A percentile compares a stretch with the other conserved stretches of the same genome.
These are phyloP conservation scores for Ypsolopha sequella DNA, from an alignment of 2,888 invertebrate genomes.

Conservation along the genomic window DNA sequence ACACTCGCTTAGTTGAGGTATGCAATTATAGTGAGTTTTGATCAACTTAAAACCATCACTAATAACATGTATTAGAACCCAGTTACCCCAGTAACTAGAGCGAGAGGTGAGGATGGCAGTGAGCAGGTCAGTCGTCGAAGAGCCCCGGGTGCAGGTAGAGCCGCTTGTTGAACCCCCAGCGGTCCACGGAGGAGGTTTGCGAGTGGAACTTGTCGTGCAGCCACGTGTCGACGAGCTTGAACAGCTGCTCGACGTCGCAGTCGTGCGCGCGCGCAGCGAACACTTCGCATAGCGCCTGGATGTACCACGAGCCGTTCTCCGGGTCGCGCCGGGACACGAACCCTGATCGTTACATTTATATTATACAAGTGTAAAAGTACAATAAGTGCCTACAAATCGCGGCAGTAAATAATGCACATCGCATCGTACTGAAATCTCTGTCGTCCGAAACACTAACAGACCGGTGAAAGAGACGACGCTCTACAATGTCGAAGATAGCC, in stretches of 20 bases:
- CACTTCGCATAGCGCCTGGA: constrained; percentile 75
- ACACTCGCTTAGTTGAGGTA: too few species aligned
- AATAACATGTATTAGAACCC: too few species aligned
- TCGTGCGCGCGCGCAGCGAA: constrained; percentile 75
- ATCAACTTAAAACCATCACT: too few species aligned
- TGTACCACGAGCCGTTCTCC: constrained; percentile 76
- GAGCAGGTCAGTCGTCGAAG: constrained; percentile 33
- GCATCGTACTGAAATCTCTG: too few species aligned
- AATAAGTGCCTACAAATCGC: too few species aligned
- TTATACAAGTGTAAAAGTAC: too few species aligned
- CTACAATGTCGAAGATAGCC: too few species aligned
- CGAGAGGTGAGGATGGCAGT: neutral
- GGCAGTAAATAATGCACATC: too few species aligned
- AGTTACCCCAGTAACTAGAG: neutral
- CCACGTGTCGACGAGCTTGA: constrained; percentile 72
- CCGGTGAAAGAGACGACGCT: too few species aligned
- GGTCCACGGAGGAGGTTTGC: constrained; percentile 75
- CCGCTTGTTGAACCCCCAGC: constrained; percentile 74
- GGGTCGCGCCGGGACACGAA: constrained; percentile 72
- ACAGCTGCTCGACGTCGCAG: constrained; percentile 73
- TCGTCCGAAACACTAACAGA: too few species aligned
- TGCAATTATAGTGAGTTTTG: too few species aligned
- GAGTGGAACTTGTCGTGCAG: constrained; percentile 44
- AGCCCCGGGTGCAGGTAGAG: constrained; percentile 79
- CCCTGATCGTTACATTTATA: constrained; percentile 33